phyloP scores from a whole-genome alignment of 2,888 invertebrate species.

The Thera obeliscata region DNA sequence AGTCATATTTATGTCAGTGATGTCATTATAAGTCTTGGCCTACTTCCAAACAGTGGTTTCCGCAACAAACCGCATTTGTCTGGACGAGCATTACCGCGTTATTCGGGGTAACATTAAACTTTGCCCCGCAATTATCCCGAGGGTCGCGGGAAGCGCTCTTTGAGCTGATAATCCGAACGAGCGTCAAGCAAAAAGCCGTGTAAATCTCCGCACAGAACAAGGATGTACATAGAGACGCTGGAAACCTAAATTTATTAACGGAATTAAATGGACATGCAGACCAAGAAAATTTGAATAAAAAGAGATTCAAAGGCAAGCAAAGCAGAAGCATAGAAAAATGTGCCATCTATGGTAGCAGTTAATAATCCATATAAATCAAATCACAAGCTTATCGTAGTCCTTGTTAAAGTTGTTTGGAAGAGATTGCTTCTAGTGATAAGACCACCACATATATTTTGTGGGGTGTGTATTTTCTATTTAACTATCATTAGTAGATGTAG shows the following conservation, averaged over 20 bases:
- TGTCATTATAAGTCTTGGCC: neutral
- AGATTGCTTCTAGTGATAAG: too few relatives aligned
- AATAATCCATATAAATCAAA: too few relatives aligned
- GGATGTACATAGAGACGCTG: slow-evolving; percentile 37
- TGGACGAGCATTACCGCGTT: slow-evolving; percentile 20
- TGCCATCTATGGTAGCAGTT: too few relatives aligned
- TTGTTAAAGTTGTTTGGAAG: too few relatives aligned
- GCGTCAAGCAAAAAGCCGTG: slow-evolving; percentile 66
- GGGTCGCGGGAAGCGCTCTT: slow-evolving; percentile 53
- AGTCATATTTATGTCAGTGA: neutral
- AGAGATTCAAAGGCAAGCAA: neutral
- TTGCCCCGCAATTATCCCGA: slow-evolving; percentile 39
- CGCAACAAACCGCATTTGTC: slow-evolving; percentile 27
- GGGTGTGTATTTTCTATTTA: too few relatives aligned
- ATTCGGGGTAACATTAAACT: slow-evolving; percentile 33
- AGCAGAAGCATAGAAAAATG: too few relatives aligned
- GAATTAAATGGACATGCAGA: neutral
- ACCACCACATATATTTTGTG: too few relatives aligned
- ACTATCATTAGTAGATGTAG: too few relatives aligned
- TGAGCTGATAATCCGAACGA: slow-evolving; percentile 65
- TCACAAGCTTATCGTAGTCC: too few relatives aligned
- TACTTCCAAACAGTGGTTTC: neutral
- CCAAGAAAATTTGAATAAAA: neutral
- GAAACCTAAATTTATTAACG: neutral
- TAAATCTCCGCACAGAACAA: slow-evolving; percentile 58